Evolutionary conservation across 2,797 vertebrate genomes (phyloP), one percentile per base, ranked within the genome.

Genomic region (Sorex maritimensis): DNA sequence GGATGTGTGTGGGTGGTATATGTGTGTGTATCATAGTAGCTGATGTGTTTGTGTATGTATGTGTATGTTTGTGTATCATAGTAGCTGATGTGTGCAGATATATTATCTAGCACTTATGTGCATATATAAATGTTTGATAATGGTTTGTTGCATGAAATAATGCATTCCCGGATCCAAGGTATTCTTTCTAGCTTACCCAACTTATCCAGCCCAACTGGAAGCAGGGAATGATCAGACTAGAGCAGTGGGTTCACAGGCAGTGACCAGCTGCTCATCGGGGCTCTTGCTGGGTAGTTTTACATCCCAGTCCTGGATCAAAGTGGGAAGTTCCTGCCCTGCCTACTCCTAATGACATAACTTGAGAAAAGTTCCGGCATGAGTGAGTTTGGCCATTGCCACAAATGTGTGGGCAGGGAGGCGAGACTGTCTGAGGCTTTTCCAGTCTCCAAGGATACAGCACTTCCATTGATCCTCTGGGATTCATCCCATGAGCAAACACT

Each of bases 381-480:
- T 30, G 71, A 67, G 46, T 88, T 90, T 93, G 90, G 81, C 75
- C 91, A 44, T 61, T 58, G 95, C 67, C 52, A 21, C 83, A 30
- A 79, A 79, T 72, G 68, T 1, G 2, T 55, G 92, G 38, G 21
- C 5, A 88, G 49, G 72, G 77, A 69, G 88, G 90, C 67, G 81
- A 79, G 77, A 13, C 83, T 82, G 78, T 83, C 78, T 92, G 41
- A 24, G 23, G 87, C 89, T 89, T 82, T 82, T 65, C 88, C 28
- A 63, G 91, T 88, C 91, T 68, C 94, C 84, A 81, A 86, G 92
- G 93, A 91, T 88, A 94, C 88, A 6, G 9, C 4, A 24, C 73
- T 49, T 77, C 63, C 21, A 71, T 12, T 58, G 85, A 73, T 75
- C 81, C 81, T 7, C 81, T 26, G 58, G 68, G 90, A 81, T 41